A percentile compares a stretch with the other conserved stretches of the same genome.
Evolutionary conservation across 2,113 vertebrate genomes (phyloP).

Genomic region (Heloderma charlesbogerti): DNA sequence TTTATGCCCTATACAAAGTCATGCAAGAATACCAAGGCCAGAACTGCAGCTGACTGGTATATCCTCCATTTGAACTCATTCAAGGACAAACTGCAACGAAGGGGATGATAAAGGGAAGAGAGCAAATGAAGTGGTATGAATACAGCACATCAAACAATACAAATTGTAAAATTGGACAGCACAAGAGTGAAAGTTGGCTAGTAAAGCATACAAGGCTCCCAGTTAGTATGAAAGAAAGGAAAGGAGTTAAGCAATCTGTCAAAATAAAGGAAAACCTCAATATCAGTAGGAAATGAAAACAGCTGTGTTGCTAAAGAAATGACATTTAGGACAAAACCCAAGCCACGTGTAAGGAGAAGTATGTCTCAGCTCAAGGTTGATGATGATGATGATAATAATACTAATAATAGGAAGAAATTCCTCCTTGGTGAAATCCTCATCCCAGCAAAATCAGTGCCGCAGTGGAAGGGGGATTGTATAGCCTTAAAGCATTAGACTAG

Average conservation of each 20-base stretch:
- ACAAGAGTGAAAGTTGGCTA: conserved; percentile 4
- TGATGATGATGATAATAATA: no score
- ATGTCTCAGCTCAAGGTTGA: background rate
- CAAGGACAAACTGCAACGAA: background rate
- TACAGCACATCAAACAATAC: conserved; percentile 1
- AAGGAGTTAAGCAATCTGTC: background rate
- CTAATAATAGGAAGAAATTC: background rate
- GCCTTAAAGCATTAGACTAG: background rate
- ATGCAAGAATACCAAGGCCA: conserved; percentile 16
- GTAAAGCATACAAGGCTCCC: background rate
- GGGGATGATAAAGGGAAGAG: background rate
- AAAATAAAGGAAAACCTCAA: conserved; percentile 20
- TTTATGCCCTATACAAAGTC: conserved; percentile 20
- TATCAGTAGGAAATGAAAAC: background rate
- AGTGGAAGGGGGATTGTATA: background rate
- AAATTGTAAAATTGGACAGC: background rate
- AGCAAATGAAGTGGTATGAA: conserved; percentile 21
- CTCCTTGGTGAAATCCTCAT: background rate
- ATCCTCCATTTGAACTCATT: conserved; percentile 28
- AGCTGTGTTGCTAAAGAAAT: background rate
- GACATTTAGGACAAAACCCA: background rate
- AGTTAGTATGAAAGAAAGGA: background rate
- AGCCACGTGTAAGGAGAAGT: background rate
- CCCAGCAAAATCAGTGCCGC: background rate
- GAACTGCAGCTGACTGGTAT: background rate